A percentile compares a stretch with the other conserved stretches of the same genome.
phyloP scores from a whole-genome alignment of 2,113 vertebrate species.

The Antechinus stuartii region DNA sequence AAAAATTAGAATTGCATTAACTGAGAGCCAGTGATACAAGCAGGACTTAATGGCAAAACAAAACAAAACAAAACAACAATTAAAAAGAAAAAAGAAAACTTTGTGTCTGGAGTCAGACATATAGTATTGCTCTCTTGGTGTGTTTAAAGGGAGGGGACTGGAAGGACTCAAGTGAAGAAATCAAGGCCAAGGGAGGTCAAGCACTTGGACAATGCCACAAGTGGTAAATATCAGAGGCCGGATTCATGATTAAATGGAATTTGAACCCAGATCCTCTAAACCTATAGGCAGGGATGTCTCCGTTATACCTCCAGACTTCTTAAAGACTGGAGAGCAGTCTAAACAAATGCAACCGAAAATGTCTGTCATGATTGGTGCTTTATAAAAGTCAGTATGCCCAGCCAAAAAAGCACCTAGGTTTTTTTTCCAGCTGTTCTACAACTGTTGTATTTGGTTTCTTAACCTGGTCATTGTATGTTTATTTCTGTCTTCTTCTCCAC shows the following conservation, averaged over 20 bases:
- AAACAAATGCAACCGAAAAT: not conserved
- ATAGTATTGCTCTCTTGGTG: not conserved
- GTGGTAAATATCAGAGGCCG: not conserved
- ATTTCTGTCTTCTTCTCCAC: conserved; percentile 69
- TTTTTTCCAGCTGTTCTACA: not conserved
- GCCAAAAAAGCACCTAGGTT: not conserved
- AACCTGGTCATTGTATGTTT: conserved; percentile 69
- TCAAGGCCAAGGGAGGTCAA: not conserved
- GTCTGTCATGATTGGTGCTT: not conserved
- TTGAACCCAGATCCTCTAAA: not conserved
- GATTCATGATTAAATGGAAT: not conserved
- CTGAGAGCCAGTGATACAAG: not conserved
- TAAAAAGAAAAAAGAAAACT: too few relatives aligned
- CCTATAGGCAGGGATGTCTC: not conserved
- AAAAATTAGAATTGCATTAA: not conserved
- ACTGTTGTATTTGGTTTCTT: conserved; percentile 31
- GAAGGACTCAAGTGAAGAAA: not conserved
- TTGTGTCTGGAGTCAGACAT: not conserved
- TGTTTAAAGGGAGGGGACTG: not conserved
- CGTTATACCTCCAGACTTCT: not conserved
- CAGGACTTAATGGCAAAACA: not conserved
- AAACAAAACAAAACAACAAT: too few relatives aligned
- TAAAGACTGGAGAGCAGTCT: not conserved
- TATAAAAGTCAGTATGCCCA: not conserved
- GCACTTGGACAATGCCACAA: not conserved